Evolutionary conservation across 2,797 vertebrate genomes (phyloP), one percentile per base, ranked within the genome.

Genomic region (Neostethus bicornis): DNA sequence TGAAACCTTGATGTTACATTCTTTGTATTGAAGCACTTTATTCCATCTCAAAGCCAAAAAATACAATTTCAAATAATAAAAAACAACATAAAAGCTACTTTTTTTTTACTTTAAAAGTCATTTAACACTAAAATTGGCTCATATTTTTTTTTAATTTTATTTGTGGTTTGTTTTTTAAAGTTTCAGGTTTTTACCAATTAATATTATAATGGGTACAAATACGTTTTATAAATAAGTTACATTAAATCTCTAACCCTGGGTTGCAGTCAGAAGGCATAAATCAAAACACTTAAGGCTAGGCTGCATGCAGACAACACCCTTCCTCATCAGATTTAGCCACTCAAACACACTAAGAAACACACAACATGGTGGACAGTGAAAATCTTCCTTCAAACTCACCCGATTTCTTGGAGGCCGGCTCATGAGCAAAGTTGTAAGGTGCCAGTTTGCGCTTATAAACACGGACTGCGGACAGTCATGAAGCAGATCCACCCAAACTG

Each of bases 381-480:
- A 75, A 73, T 51, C 39, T 50, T 66, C 57, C 61, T 55, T 62
- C 63, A 66, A 67, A 95, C 97, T 97, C 92, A 96, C 96, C 96
- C 73, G 86, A 62, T 83, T 90, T 86, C 87, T 79, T 49, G 89
- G 85, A 88, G 85, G 66, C 87, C 92, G 89, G 93, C 93, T 94
- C 90, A 87, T 91, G 90, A 86, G 86, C 87, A 54, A 79, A 72
- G 74, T 66, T 84, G 59, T 50, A 73, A 59, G 81, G 69, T 74
- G 52, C 52, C 79, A 62, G 73, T 61, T 84, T 49, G 74, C 80
- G 77, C 87, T 92, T 93, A 90, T 92, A 93, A 87, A 89, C 76
- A 80, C 85, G 69, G 76, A 84, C 75, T 84, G 83, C 76, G 63
- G 80, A 73, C 77, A 62, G 77, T 51, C 52, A 71, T 77, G 79